phyloP scores from a whole-genome alignment of 2,113 vertebrate species.

The Girardinichthys multiradiatus region DNA sequence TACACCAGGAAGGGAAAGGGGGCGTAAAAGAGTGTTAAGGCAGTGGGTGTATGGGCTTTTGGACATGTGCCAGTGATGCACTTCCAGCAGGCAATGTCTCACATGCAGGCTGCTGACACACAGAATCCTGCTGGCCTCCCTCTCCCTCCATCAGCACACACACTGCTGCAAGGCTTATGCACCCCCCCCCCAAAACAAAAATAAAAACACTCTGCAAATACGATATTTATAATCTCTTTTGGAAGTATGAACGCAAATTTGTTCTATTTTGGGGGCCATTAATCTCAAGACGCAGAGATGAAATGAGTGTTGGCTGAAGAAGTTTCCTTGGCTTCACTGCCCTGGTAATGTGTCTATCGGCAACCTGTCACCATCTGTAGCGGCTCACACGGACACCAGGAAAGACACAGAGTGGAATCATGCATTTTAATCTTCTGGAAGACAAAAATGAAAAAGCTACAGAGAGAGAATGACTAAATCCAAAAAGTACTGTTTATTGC shows the following conservation, averaged over 20 bases:
- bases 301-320: slow-evolving; percentile 22
- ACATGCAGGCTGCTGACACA: slow-evolving; percentile 77
- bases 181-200: slow-evolving; percentile 6
- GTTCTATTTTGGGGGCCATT: slow-evolving; percentile 6
- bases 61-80: slow-evolving; percentile 78
- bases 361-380: slow-evolving; percentile 6
- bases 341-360: neutral
- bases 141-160: slow-evolving; percentile 65
- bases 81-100: slow-evolving; percentile 74
- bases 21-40: slow-evolving; percentile 24
- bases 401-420: neutral
- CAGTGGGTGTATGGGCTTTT: slow-evolving; percentile 31
- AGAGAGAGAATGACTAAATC: neutral
- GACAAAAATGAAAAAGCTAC: neutral
- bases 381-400: neutral
- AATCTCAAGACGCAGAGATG: slow-evolving; percentile 5
- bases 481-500: neutral
- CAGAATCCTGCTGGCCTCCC: slow-evolving; percentile 74
- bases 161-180: slow-evolving; percentile 52
- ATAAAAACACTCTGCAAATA: slow-evolving; percentile 2
- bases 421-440: neutral
- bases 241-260: slow-evolving; percentile 5
- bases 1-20: slow-evolving; percentile 67
- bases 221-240: slow-evolving; percentile 9
- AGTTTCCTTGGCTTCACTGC: neutral